Percentiles rank a stretch among this genome's conserved stretches.
These are phyloP conservation scores for Acanthiza pusilla DNA, from an alignment of 2,797 vertebrate species.

Conservation along the genomic window DNA sequence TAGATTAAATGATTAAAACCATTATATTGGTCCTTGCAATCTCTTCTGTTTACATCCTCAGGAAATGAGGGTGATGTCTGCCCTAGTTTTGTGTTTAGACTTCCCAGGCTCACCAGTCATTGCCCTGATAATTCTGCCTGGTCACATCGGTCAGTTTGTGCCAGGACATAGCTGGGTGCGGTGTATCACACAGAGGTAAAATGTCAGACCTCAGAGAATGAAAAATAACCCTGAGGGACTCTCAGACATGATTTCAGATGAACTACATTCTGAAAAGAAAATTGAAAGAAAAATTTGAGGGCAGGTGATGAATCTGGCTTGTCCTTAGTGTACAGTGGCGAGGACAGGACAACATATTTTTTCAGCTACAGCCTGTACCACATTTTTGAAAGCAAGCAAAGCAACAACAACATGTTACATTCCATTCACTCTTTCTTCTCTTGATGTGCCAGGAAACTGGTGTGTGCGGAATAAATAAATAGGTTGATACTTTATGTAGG, in stretches of 20 bases:
- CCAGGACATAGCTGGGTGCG: not conserved
- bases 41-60: not conserved
- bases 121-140: not conserved
- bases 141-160: not conserved
- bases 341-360: not conserved
- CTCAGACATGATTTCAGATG: not conserved
- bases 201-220: not conserved
- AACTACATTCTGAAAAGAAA: not conserved
- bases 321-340: not conserved
- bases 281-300: not conserved
- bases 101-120: not conserved
- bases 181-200: not conserved
- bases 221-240: not conserved
- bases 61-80: not conserved
- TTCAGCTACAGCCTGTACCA: not conserved
- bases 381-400: not conserved
- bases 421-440: not conserved
- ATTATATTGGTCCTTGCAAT: not conserved
- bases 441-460: not conserved
- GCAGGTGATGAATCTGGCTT: not conserved
- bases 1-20: constrained; percentile 13
- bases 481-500: not conserved
- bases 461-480: not conserved
- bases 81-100: not conserved
- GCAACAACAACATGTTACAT: not conserved